Conservation (phyloP, 2,888 invertebrate species). For the Caenorhabditis sp. region DNA sequence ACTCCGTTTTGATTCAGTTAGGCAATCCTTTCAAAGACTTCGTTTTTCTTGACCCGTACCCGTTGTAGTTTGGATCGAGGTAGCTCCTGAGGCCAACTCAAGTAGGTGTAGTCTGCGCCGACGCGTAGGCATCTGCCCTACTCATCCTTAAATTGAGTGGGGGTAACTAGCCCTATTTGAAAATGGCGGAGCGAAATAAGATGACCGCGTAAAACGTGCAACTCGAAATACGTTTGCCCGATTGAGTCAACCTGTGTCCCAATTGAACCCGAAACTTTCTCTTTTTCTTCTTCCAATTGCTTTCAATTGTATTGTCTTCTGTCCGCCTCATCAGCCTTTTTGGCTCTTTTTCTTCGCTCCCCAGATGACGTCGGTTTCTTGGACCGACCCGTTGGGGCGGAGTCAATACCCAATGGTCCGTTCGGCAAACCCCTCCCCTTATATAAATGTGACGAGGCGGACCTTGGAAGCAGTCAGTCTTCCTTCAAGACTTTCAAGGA, state of each 20-base stretch:
- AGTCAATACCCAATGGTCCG: constrained; percentile 53
- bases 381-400: constrained; percentile 50
- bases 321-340: not conserved
- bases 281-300: constrained; percentile 30
- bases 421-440: constrained; percentile 58
- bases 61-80: constrained; percentile 29
- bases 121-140: constrained; percentile 32
- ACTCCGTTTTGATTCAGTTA: not conserved
- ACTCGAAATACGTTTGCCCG: constrained; percentile 20
- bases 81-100: constrained; percentile 22
- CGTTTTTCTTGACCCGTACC: not conserved
- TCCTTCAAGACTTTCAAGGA: constrained; percentile 2
- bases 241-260: constrained; percentile 39
- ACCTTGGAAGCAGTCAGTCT: constrained; percentile 13
- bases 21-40: not conserved
- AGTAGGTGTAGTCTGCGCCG: constrained; percentile 42
- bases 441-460: constrained; percentile 43
- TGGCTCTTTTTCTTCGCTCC: constrained; percentile 18
- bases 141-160: constrained; percentile 43
- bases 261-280: constrained; percentile 37
- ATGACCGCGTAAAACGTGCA: constrained; percentile 48
- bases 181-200: constrained; percentile 23
- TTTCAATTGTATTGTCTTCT: constrained; percentile 52
- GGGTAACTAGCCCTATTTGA: constrained; percentile 36
- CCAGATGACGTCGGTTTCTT: constrained; percentile 49